Evolutionary conservation across 2,113 vertebrate species (phyloP).

Genomic region (Chaetura pelagica): DNA sequence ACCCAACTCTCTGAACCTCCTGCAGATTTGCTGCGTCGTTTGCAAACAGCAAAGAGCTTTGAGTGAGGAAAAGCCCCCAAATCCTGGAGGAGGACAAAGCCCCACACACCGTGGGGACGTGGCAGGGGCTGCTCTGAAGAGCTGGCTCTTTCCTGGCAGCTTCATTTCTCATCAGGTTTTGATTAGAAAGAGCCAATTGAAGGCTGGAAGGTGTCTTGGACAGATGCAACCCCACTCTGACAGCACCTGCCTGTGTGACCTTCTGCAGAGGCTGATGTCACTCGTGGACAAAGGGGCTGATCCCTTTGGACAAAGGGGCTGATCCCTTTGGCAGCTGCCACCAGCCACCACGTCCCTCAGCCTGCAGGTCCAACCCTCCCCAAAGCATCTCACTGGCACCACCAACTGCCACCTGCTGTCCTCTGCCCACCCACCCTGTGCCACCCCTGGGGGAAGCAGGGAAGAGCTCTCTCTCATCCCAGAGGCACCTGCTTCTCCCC

Average conservation of each 20-base stretch:
- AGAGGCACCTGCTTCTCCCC: not conserved
- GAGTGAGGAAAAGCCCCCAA: not conserved
- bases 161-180: not conserved
- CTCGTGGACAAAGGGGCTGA: rapidly evolving
- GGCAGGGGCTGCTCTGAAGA: not conserved
- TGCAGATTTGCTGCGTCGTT: not conserved
- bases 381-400: not conserved
- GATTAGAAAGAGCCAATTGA: not conserved
- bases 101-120: rapidly evolving
- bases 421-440: rapidly evolving
- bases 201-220: slow-evolving; percentile 7
- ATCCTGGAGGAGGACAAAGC: not conserved
- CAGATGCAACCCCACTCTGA: not conserved
- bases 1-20: not conserved
- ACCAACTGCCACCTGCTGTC: not conserved
- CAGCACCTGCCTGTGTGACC: not conserved
- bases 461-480: not conserved
- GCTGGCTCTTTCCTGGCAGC: not conserved
- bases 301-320: not conserved
- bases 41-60: not conserved
- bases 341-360: rapidly evolving
- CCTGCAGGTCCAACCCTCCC: not conserved
- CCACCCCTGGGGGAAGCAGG: not conserved
- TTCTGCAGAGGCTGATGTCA: not conserved
- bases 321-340: not conserved